phyloP scores from a whole-genome alignment of 2,888 invertebrate genomes.

The Drosophila atroscutellata region DNA sequence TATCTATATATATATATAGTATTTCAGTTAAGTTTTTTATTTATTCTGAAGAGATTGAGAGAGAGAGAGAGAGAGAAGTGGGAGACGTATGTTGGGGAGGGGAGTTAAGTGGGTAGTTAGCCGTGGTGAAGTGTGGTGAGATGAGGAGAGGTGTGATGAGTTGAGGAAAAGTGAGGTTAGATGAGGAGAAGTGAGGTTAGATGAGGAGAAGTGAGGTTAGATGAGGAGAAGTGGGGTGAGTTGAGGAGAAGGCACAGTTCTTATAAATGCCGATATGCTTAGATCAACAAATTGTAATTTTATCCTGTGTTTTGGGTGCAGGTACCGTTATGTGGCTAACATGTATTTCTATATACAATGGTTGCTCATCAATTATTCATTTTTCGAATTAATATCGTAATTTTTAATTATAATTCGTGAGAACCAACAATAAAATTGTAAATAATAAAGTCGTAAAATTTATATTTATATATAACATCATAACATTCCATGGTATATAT shows the following conservation, averaged over 20 bases:
- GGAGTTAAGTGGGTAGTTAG: too few relatives aligned
- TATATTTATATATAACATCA: not conserved
- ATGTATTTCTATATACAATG: not conserved
- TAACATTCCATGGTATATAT: not conserved
- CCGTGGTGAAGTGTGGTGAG: not conserved
- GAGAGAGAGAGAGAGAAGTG: not conserved
- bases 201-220: not conserved
- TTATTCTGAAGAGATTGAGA: not conserved
- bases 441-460: too few relatives aligned
- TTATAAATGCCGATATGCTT: conserved; percentile 43
- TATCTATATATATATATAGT: not conserved
- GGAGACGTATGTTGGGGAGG: not conserved
- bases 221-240: not conserved
- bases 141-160: not conserved
- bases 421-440: not conserved
- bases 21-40: not conserved
- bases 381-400: not conserved
- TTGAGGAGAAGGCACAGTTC: conserved; percentile 62
- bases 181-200: conserved; percentile 31
- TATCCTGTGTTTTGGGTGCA: conserved; percentile 10
- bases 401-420: not conserved
- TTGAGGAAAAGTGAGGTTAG: not conserved
- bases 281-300: conserved; percentile 39
- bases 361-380: not conserved
- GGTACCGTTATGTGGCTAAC: conserved; percentile 12